phyloP scores from a whole-genome alignment of 2,113 vertebrate genomes.

The Protobothrops mucrosquamatus region DNA sequence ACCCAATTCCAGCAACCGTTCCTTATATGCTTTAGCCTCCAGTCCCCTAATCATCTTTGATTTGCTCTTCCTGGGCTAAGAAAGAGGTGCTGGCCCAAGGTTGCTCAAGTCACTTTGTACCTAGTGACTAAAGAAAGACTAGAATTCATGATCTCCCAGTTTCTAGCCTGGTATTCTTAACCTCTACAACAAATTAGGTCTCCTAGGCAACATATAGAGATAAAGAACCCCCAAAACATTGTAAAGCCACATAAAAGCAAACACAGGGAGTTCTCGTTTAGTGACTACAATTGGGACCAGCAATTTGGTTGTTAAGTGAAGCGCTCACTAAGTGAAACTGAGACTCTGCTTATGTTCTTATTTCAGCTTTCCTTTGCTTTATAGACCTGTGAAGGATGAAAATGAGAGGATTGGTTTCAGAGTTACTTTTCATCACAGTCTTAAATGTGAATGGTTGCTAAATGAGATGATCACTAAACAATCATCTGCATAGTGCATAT shows the following conservation, averaged over 20 bases:
- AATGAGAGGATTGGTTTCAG: neutral
- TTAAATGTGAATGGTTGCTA: neutral
- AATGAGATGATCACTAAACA: neutral
- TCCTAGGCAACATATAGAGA: neutral
- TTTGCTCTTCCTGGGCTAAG: neutral
- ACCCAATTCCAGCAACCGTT: no score
- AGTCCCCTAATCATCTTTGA: no score
- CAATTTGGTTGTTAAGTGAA: neutral
- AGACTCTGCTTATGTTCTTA: neutral
- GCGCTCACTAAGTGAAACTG: neutral
- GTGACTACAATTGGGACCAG: neutral
- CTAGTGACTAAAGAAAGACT: neutral
- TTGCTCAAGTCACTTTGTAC: neutral
- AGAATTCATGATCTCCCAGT: neutral
- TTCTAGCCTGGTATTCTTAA: neutral
- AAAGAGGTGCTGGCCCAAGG: neutral
- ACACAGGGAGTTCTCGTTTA: neutral
- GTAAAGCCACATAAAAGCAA: neutral
- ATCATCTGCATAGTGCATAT: neutral
- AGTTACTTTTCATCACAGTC: neutral
- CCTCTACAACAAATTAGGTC: no score
- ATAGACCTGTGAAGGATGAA: neutral
- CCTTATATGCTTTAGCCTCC: no score
- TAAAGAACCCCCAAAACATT: neutral
- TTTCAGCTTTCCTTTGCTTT: neutral